Base-by-base conservation (phyloP, 2,888 invertebrate species). In the Thyatira batis region DNA sequence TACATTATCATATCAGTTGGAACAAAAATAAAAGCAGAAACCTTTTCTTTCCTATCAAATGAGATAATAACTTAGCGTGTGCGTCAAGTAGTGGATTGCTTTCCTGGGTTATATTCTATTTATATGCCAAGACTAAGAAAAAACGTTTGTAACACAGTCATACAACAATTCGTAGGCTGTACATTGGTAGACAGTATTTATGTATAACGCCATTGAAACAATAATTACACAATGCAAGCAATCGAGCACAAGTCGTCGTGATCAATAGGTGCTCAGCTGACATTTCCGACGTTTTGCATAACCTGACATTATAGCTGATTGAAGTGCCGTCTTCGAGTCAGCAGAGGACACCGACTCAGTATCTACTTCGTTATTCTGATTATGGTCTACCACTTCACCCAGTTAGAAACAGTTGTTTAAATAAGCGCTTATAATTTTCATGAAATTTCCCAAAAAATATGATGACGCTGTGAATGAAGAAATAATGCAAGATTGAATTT, bases 251-350 rank as follows among this genome's bases (percentile, higher is more conserved):
- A 60, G 60, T 60, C 49, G 52, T 57, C 69, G 67, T 72, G 76
- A 71, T 78, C 71, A 71, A 71, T 73, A 58, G 61, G 57, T 63
- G 66, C 50, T 52, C 51, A 52, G 62, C 75, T 83, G 80, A 81
- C 81, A 81, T 82, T 84, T 84, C 75, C 71, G 73, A 68, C 63
- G 76, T 73, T 84, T 85, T 82, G 81, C 84, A 82, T 82, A 84
- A 84, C 78, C 71, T 80, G 82, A 78, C 80, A 84, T 84, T 84
- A 78, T 23, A 66, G 57, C 65, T 78, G 77, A 80, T 79, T 78
- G 78, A 75, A 77, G 79, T 73, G 63, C 66, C 71, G 63, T 74
- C 74, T 74, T 68, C 65, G 52, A 54, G 63, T 60, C 54, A 55
- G 48, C 59, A 49, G 69, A 72, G 70, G 72, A 76, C 73, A 64